Evolutionary conservation across 2,888 invertebrate genomes (phyloP).

Genomic region (Agrotis segetum): DNA sequence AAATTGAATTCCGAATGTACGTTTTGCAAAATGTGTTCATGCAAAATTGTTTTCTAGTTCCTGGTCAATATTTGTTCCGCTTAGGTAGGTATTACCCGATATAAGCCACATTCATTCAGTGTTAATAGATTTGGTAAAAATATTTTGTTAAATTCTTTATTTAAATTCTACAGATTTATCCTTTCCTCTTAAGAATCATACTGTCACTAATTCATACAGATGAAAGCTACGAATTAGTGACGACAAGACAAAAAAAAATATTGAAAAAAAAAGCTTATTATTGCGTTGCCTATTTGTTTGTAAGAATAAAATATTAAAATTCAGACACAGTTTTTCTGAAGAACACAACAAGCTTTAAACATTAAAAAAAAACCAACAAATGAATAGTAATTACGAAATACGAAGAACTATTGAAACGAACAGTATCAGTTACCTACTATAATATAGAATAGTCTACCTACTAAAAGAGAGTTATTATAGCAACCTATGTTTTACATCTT

Average conservation of each 20-base stretch:
- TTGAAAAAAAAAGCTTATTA: too few species aligned
- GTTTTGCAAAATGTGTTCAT: neutral
- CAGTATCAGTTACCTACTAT: conserved; percentile 7
- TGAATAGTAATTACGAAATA: conserved; percentile 6
- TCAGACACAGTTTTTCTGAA: neutral
- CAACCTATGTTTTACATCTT: conserved; percentile 15
- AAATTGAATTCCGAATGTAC: conserved; percentile 35
- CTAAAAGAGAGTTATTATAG: conserved; percentile 12
- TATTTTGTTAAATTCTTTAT: too few species aligned
- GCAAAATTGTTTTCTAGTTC: neutral
- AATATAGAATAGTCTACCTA: neutral
- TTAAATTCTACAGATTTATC: too few species aligned
- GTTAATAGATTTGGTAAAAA: too few species aligned
- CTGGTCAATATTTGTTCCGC: neutral
- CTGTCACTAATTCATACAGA: too few species aligned
- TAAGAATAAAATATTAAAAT: neutral
- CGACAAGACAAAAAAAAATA: too few species aligned
- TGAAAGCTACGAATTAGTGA: too few species aligned
- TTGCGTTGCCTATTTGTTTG: neutral
- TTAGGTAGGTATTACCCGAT: neutral
- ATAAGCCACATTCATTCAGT: too few species aligned
- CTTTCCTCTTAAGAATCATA: too few species aligned
- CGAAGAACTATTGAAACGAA: neutral
- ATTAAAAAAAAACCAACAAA: neutral
- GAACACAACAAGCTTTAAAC: neutral